phyloP scores from a whole-genome alignment of 1,140 invertebrate species.

The Drosophila jambulina region DNA sequence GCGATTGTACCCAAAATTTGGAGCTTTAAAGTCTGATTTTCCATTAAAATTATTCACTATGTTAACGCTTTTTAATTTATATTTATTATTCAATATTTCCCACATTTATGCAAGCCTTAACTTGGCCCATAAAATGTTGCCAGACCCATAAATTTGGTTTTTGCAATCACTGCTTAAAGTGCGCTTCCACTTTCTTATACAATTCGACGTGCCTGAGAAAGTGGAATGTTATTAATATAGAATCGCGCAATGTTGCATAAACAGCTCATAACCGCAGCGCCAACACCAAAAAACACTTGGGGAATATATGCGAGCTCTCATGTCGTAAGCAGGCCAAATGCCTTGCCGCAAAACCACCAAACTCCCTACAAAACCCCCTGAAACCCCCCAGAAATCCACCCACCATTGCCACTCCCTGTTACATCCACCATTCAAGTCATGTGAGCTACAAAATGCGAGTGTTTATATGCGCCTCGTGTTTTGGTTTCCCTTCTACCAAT shows the following conservation, averaged over 20 bases:
- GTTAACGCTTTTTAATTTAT: not conserved
- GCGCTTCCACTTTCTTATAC: not conserved
- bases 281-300: constrained; percentile 54
- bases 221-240: constrained; percentile 23
- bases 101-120: constrained; percentile 1
- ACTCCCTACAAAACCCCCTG: not conserved
- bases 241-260: constrained; percentile 59
- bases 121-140: not conserved
- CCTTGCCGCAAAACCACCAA: constrained; percentile 15
- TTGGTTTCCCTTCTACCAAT: constrained; percentile 32
- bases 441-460: constrained; percentile 56
- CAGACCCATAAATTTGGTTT: constrained; percentile 2
- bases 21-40: too few relatives aligned
- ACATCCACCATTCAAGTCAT: constrained; percentile 29
- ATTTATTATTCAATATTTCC: not conserved
- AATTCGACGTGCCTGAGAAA: constrained; percentile 3
- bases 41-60: not conserved
- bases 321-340: constrained; percentile 41
- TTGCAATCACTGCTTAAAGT: constrained; percentile 10
- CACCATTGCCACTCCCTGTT: not conserved
- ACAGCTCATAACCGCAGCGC: constrained; percentile 54
- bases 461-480: constrained; percentile 68
- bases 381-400: not conserved
- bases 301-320: constrained; percentile 44
- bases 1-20: too few relatives aligned